Base-by-base conservation (phyloP, 2,113 vertebrate genomes). In the Chlamydotis undulata region DNA sequence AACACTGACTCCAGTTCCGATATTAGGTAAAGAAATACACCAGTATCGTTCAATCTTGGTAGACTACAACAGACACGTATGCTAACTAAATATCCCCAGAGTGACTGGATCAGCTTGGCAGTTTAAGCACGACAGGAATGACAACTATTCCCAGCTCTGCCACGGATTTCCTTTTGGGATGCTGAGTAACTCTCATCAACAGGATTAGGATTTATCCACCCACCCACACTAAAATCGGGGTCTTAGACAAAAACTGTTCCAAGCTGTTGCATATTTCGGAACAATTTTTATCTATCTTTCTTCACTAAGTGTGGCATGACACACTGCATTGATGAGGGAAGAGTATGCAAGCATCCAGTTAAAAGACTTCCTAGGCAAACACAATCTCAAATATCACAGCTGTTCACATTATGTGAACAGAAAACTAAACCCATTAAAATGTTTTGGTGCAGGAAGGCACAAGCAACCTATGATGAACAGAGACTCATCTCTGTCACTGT, bases 111-210 rank as follows among this genome's bases (percentile, higher is more conserved):
- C 90, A 76, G 70, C 79, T 91, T 41, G 43, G 45, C 50, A 24
- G n/a, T 65, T 86, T 13, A 57, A 77, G 75, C 78, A 65, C 0
- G 5, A 73, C 87, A 90, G 53, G 53, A 93, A 91, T 3, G 45
- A 85, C 24, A 90, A 83, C 87, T 65, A 61, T 41, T 79, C 37
- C 65, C 70, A 90, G 65, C 75, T 91, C 78, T 73, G 82, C 55
- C 94, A 73, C 0, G 7, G 41, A 50, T 85, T 69, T 74, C 82
- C 78, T 90, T 90, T 18, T 12, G 50, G 39, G 41, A 89, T 29
- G 22, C 31, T 7, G 74, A 63, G 9, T 67, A 91, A 88, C 63
- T 82, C 33, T 94, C 75, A 83, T 52, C 63, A 63, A 77, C 0
- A 65, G n/a, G 50, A 88, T 90, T 29, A 67, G 52, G 31, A 67